Evolutionary conservation across 2,888 invertebrate genomes (phyloP), one percentile per base, ranked within the genome.

Genomic region (Drosophila neotestacea): DNA sequence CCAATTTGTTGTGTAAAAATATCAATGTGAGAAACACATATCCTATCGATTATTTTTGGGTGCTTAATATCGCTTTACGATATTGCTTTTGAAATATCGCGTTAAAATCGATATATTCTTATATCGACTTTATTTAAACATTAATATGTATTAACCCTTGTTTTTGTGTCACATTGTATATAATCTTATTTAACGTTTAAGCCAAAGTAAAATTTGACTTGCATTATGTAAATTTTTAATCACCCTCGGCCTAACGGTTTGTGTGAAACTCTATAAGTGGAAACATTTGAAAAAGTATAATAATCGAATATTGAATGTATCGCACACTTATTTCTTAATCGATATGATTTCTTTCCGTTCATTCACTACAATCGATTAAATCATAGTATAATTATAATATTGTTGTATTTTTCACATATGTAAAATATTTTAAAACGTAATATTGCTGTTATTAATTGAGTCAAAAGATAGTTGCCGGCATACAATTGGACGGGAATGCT

Each of bases 351-450:
- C 13, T 36, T 9, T 4, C 16, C 41, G 44, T 28, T 32, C 6
- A 22, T 38, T 51, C 47, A 47, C 13, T 52, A 46, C 38, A 58
- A 54, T 70, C 59, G 58, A 77, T 65, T 61, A 59, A 65, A 76
- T 71, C 58, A 74, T 76, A 74, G 61, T 71, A 59, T 77, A 77
- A 71, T 71, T 76, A 72, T 62, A 54, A 65, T 62, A 62, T 61
- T 66, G 65, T 71, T 27, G 52, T 60, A 16, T 71, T 70, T 70
- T 77, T 42, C 66, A 61, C 59, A 36, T 61, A 55, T 51, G 54
- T 58, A 44, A 34, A 59, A 54, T 38, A 50, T 36, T 34, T 36
- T 38, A 52, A 56, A 54, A 47, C 48, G 34, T 34, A 42, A 42
- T 51, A 39, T 60, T 39, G 41, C 55, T 60, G 13, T 55, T 52